Evolutionary conservation across 2,113 vertebrate species (phyloP).

Genomic region (Jacana jacana): DNA sequence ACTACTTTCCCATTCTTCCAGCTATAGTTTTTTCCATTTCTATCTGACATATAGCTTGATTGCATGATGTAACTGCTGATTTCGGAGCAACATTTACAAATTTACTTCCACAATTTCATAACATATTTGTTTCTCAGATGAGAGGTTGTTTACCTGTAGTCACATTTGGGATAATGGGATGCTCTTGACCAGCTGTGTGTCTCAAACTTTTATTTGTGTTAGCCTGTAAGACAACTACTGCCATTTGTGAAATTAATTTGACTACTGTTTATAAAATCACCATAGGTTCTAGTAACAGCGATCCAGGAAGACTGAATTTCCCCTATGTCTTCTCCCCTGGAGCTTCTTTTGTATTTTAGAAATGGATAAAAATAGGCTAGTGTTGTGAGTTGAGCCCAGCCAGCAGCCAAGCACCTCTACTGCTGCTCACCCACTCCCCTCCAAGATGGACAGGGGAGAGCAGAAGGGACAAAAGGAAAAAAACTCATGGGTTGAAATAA

Average conservation of each 20-base stretch:
- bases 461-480: background rate
- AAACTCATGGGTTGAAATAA: background rate
- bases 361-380: background rate
- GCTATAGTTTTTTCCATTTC: background rate
- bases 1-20: background rate
- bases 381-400: background rate
- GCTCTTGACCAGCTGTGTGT: background rate
- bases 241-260: background rate
- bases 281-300: background rate
- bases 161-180: background rate
- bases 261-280: background rate
- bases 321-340: background rate
- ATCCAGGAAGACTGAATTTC: background rate
- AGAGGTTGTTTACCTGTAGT: background rate
- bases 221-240: background rate
- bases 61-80: background rate
- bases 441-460: background rate
- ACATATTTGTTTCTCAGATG: background rate
- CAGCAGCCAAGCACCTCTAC: background rate
- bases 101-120: background rate
- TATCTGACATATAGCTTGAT: background rate
- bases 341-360: background rate
- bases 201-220: background rate
- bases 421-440: fast-evolving
- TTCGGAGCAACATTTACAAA: background rate